A percentile compares a stretch with the other conserved stretches of the same genome.
phyloP scores from a whole-genome alignment of 2,888 invertebrate species.

The Drosophila niveifrons region DNA sequence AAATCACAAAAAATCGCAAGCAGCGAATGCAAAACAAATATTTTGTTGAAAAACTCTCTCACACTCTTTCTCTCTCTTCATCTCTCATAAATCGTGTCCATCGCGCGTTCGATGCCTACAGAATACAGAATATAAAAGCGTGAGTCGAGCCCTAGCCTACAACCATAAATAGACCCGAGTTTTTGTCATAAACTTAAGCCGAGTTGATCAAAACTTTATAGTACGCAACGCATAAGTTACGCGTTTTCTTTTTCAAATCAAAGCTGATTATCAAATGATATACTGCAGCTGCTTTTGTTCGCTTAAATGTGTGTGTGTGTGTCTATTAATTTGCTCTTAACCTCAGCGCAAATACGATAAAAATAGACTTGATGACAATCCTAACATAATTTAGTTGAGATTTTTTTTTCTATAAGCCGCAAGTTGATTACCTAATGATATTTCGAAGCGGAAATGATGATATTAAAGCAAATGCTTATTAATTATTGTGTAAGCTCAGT shows the following conservation, averaged over 20 bases:
- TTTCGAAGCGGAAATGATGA: background rate
- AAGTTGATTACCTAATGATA: background rate
- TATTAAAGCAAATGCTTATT: background rate
- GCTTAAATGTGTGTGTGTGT: background rate
- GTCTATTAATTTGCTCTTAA: background rate
- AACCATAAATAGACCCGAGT: constrained; percentile 12
- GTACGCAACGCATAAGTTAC: background rate
- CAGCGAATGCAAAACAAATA: background rate
- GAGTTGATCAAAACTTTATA: background rate
- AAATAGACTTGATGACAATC: background rate
- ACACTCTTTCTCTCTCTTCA: background rate
- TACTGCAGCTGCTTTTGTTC: background rate
- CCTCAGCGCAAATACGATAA: background rate
- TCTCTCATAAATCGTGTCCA: constrained; percentile 14
- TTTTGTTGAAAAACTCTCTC: constrained; percentile 3
- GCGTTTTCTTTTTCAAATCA: background rate
- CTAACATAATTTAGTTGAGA: background rate
- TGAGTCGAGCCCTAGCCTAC: background rate
- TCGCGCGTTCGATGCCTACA: background rate
- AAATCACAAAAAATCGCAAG: background rate
- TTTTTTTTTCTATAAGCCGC: background rate
- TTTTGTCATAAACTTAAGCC: constrained; percentile 10
- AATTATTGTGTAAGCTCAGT: background rate
- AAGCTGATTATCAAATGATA: constrained; percentile 2
- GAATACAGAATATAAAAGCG: background rate